phyloP scores from a whole-genome alignment of 2,113 vertebrate genomes.

The Naja naja region DNA sequence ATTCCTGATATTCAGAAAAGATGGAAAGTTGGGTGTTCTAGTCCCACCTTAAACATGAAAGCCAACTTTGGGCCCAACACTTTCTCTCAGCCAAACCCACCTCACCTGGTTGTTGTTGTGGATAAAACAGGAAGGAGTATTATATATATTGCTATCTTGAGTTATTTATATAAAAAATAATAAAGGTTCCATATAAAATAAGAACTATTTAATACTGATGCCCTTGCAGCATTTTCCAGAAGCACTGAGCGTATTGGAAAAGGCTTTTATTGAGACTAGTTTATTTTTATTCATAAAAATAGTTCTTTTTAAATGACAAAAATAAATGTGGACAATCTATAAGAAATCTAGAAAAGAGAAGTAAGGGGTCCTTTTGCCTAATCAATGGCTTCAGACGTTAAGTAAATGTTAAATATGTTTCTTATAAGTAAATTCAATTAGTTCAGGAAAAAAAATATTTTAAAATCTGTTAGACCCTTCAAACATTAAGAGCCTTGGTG shows the following conservation, averaged over 20 bases:
- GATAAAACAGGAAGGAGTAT: not conserved
- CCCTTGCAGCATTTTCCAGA: not conserved
- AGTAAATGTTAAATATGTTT: not conserved
- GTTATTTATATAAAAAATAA: not conserved
- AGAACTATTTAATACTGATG: not conserved
- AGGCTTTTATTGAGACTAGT: not conserved
- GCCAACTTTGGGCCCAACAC: not conserved
- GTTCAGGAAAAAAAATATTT: not conserved
- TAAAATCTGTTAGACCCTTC: not conserved
- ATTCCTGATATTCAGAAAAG: not conserved
- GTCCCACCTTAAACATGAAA: not conserved
- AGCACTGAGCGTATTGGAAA: not conserved
- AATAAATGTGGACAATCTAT: not conserved
- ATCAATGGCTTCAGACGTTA: not conserved
- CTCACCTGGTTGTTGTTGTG: not conserved
- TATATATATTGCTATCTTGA: not conserved
- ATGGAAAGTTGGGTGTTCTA: not conserved
- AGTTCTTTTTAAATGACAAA: not conserved
- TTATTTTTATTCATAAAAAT: not conserved
- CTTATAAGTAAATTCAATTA: not conserved
- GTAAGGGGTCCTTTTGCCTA: not conserved
- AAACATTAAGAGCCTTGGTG: too few relatives aligned
- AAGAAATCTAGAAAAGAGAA: not conserved
- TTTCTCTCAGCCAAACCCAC: not conserved
- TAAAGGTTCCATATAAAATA: not conserved